phyloP scores from a whole-genome alignment of 2,888 invertebrate genomes.

The Brachyptera putata region DNA sequence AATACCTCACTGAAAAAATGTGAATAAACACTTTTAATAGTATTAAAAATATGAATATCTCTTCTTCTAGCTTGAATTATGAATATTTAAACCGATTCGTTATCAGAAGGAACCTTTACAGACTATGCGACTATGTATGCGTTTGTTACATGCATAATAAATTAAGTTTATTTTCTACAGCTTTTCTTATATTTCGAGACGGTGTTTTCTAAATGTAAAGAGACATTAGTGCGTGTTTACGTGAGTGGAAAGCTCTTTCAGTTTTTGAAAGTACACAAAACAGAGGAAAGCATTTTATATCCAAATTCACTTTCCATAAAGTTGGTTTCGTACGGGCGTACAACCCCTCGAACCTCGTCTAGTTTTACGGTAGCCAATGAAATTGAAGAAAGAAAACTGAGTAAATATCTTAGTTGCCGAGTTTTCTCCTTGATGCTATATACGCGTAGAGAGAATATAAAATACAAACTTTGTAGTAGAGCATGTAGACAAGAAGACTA shows the following conservation, averaged over 20 bases:
- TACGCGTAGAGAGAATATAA: too few relatives aligned
- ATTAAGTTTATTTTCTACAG: slow-evolving; percentile 3
- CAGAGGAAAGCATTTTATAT: slow-evolving; percentile 21
- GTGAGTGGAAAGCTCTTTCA: slow-evolving; percentile 7
- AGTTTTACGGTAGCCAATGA: slow-evolving; percentile 9
- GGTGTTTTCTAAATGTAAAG: slow-evolving; percentile 5
- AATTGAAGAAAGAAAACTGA: slow-evolving; percentile 8
- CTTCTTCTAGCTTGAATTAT: too few relatives aligned
- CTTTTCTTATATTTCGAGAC: neutral
- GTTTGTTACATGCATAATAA: slow-evolving; percentile 3
- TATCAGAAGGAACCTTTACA: too few relatives aligned
- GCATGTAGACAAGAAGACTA: too few relatives aligned
- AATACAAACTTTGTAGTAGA: too few relatives aligned
- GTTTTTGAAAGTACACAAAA: slow-evolving; percentile 17
- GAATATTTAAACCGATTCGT: too few relatives aligned
- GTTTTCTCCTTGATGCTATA: neutral
- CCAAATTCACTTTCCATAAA: slow-evolving; percentile 25
- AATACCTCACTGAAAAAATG: too few relatives aligned
- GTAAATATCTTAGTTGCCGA: neutral
- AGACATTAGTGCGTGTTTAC: slow-evolving; percentile 12
- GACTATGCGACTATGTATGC: too few relatives aligned
- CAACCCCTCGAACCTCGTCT: neutral
- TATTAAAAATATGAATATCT: too few relatives aligned
- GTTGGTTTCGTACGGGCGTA: slow-evolving; percentile 13
- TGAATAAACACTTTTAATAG: too few relatives aligned